Evolutionary conservation across 2,888 invertebrate genomes (phyloP), one percentile per base, ranked within the genome.

Genomic region (Acanthopleura granulata): DNA sequence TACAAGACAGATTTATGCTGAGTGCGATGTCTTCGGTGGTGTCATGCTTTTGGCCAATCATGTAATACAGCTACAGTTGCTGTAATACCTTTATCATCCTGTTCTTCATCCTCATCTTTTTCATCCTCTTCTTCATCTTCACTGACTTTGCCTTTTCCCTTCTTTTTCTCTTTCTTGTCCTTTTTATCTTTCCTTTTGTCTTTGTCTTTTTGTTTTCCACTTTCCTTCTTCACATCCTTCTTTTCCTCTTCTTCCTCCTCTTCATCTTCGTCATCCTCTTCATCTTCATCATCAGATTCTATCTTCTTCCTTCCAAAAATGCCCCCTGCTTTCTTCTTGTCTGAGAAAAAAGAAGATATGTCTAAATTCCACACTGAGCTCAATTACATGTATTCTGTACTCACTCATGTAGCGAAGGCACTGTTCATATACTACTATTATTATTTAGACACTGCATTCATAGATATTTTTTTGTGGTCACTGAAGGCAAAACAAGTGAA

Each of bases 71-170:
- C 40, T 40, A 9, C 9, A 40, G 40, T 40, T 40, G 40, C 12
- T n/a, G 12, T 12, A 57, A 57, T 57, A 57, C 57, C 75, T 75
- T 73, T 74, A 57, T 77, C 72, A 73, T 82, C 80, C 74, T 70
- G 73, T 50, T 78, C 80, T 25, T 77, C 79, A 72, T 81, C 78
- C 62, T 81, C 78, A 18, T 78, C 18, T 76, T 77, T 70, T 80
- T 77, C 72, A 74, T 78, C 76, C 61, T 77, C 72, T 74, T 78
- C 77, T 70, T 76, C 69, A 57, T 49, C 49, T 49, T 72, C 22
- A 22, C 74, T 49, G 16, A 71, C 73, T 73, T 75, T 74, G 14
- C 6, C 62, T 72, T 72, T 62, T 69, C 66, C 30, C 72, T 76
- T 73, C 16, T 72, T 49, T 15, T 71, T 40, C 12, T 71, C 71